Conservation (phyloP, 2,888 invertebrate species). For the Gnatocerus cornutus region DNA sequence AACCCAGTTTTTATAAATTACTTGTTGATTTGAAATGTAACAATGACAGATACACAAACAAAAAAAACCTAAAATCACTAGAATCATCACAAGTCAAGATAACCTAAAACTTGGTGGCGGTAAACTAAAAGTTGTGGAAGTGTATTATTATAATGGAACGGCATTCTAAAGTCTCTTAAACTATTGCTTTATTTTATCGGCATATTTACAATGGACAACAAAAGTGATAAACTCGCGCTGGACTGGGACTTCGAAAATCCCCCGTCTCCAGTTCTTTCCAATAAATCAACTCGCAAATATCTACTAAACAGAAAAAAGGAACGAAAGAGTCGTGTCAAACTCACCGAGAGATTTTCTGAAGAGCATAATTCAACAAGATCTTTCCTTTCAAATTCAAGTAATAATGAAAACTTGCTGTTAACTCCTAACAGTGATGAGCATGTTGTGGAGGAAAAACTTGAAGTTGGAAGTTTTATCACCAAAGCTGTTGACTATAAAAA, state of each 20-base stretch:
- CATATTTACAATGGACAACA: not conserved
- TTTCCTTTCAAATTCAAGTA: not conserved
- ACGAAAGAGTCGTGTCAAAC: conserved; percentile 17
- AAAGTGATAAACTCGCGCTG: not conserved
- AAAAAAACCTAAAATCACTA: not conserved
- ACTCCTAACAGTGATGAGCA: too few relatives aligned
- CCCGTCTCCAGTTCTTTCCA: conserved; percentile 11
- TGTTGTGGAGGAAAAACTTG: too few relatives aligned
- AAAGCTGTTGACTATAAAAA: too few relatives aligned
- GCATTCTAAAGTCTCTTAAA: not conserved
- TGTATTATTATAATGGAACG: not conserved
- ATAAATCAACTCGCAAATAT: not conserved
- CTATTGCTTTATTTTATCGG: too few relatives aligned
- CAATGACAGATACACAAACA: not conserved
- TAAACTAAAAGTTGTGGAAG: not conserved
- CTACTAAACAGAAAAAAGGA: not conserved
- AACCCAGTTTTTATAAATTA: not conserved
- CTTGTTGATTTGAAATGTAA: not conserved
- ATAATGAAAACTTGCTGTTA: too few relatives aligned
- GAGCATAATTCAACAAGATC: not conserved
- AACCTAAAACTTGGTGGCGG: not conserved
- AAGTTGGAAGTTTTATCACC: too few relatives aligned
- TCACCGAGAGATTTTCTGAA: conserved; percentile 9
- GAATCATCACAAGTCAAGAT: not conserved
- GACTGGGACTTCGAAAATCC: conserved; percentile 1